Base-by-base conservation (phyloP, 2,888 invertebrate species). In the Amiota mariae region DNA sequence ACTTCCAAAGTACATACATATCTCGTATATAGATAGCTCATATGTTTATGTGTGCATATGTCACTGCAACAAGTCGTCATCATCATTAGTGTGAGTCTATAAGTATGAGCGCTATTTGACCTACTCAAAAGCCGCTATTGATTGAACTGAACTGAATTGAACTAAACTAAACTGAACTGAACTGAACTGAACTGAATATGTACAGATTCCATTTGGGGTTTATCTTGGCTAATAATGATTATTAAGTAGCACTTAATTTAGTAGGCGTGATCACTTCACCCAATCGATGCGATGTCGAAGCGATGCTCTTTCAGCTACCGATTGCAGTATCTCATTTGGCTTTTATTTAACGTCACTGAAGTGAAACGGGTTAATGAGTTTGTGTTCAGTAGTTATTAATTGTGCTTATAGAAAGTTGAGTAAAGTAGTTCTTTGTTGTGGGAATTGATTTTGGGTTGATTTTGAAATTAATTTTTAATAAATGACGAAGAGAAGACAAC, bases 161-260 rank as follows among this genome's bases (percentile, higher is more conserved):
- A n/a, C n/a, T n/a, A n/a, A n/a, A n/a, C n/a, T n/a, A n/a, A n/a
- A n/a, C n/a, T n/a, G n/a, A n/a, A n/a, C n/a, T n/a, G n/a, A n/a
- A n/a, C n/a, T 36, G 36, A 36, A 36, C 36, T 36, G 36, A 36
- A 36, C 36, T 36, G 36, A 36, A 36, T 36, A 36, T 36, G 36
- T 36, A 36, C 36, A 36, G 36, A 59, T 59, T 59, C 59, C 59
- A 59, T 11, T 76, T 75, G 59, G 36, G 76, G 86, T 76, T 83
- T 86, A 83, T 82, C 82, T 84, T 48, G 78, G 76, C 86, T 86
- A 86, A 86, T 85, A 81, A 80, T 77, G 79, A 86, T 86, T 84
- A 86, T 84, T 86, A 87, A 84, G 83, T 85, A 86, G 63, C 83
- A 84, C 87, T 84, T 86, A 81, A 86, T 85, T 84, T 85, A 78